Evolutionary conservation across 2,888 invertebrate genomes (phyloP).

Genomic region (Andrena trimmerana): DNA sequence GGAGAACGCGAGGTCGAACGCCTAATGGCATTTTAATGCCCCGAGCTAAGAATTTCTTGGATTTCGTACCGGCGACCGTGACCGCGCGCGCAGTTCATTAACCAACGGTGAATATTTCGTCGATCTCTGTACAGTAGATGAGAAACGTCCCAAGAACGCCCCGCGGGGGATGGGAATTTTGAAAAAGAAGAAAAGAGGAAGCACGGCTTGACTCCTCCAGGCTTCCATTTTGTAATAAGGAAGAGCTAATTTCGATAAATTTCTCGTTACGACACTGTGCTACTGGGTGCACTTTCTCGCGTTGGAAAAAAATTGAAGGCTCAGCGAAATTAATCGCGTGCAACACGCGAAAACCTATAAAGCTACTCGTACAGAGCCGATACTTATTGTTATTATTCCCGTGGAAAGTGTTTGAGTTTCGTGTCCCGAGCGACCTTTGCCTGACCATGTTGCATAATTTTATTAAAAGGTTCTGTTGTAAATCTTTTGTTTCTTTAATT

Average conservation of each 20-base stretch:
- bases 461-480: background rate
- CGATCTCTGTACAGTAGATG: too few relatives aligned
- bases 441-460: background rate
- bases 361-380: background rate
- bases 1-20: background rate
- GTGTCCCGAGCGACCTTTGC: background rate
- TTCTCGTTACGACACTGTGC: too few relatives aligned
- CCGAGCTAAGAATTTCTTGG: background rate
- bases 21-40: background rate
- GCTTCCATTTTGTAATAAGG: too few relatives aligned
- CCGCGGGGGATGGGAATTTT: too few relatives aligned
- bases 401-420: conserved; percentile 7
- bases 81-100: too few relatives aligned
- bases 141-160: too few relatives aligned
- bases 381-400: background rate
- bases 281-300: too few relatives aligned
- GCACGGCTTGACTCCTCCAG: too few relatives aligned
- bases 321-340: background rate
- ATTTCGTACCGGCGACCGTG: too few relatives aligned
- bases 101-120: too few relatives aligned
- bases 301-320: background rate
- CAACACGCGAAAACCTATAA: background rate
- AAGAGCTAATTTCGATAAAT: too few relatives aligned
- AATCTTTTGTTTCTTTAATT: background rate
- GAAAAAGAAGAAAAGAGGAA: too few relatives aligned